Base-by-base conservation (phyloP, 2,113 vertebrate species). In the Chlamydotis undulata region DNA sequence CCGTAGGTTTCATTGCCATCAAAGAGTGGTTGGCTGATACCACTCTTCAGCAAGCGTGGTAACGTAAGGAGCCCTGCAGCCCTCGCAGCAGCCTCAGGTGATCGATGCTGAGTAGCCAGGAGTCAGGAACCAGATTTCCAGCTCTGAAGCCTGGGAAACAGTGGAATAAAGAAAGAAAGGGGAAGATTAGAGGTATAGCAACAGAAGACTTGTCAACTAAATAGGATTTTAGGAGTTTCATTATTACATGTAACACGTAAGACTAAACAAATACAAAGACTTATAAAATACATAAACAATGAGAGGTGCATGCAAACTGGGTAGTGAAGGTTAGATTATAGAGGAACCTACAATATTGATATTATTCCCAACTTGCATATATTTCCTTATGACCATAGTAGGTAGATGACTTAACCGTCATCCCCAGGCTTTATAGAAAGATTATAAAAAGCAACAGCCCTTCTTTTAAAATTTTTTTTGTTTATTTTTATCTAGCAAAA, bases 401-500 rank as follows among this genome's bases (percentile, higher is more conserved):
- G 35, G 33, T 82, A 39, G 19, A 64, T 81, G 35, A 73, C 52
- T 89, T 84, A 78, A 64, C 18, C 43, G 23, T 59, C 23, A 71
- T 71, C 35, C 64, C 33, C 50, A 87, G 37, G 19, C 67, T 31
- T 57, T 85, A 49, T 47, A 19, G 50, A 81, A 93, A 86, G 37
- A 89, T 75, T 83, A 45, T 74, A 78, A 84, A 91, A 73, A 84
- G 39, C 35, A 93, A 60, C 21, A 71, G 15, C 24, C 2, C 29
- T 88, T 43, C 63, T 86, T 80, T 90, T 63, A 64, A 93, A 90
- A 84, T 89, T 43, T 78, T 87, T 96, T 89, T 87, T 16, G 56
- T 92, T 83, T 67, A 77, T 93, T 71, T 88, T 93, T 90, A 71
- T 86, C 64, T 78, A 64, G 16, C 37, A 56, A 69, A 89, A 81